Evolutionary conservation across 1,140 invertebrate species (phyloP), one percentile per base, ranked within the genome.

Genomic region (Brachionus manjavacas): DNA sequence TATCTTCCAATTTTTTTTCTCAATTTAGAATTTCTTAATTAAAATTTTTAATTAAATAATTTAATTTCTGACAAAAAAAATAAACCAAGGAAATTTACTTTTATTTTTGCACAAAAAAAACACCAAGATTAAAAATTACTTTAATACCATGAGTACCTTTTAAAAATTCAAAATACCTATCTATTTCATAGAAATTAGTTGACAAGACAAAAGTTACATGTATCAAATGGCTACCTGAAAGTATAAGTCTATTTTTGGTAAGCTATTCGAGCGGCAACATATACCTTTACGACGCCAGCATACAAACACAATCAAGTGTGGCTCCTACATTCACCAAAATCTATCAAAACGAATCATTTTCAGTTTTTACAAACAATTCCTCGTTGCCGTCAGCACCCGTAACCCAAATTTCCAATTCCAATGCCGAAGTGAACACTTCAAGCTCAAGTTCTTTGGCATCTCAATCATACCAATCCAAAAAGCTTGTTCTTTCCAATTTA

Each of bases 151-250:
- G n/a, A n/a, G n/a, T n/a, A n/a, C n/a, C n/a, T n/a, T n/a, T n/a
- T n/a, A n/a, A n/a, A n/a, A n/a, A n/a, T n/a, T n/a, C n/a, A n/a
- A n/a, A n/a, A 25, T 68, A 4, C 11, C 64, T 28, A 12, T 3
- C 25, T 60, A 2, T 72, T n/a, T 39, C 8, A 14, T 52, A 97
- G 95, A 93, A 96, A 89, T 90, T 97, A 87, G 97, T 99, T 88
- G 97, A 99, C 89, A 99, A 98, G 91, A 96, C 94, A 80, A 94
- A 95, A 91, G 97, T 99, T 85, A 99, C 97, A n/a, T 99, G 97
- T 90, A 93, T 99, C 87, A 93, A 94, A 87, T 99, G 97, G 97
- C 92, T 99, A 84, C 97, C 97, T 16, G 94, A 94, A 72, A 96
- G 95, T 41, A 92, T 93, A 85, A 96, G 96, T 87, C 91, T 96